A percentile compares a stretch with the other conserved stretches of the same genome.
Evolutionary conservation across 2,888 invertebrate genomes (phyloP).

Genomic region (Trissolcus japonicus): DNA sequence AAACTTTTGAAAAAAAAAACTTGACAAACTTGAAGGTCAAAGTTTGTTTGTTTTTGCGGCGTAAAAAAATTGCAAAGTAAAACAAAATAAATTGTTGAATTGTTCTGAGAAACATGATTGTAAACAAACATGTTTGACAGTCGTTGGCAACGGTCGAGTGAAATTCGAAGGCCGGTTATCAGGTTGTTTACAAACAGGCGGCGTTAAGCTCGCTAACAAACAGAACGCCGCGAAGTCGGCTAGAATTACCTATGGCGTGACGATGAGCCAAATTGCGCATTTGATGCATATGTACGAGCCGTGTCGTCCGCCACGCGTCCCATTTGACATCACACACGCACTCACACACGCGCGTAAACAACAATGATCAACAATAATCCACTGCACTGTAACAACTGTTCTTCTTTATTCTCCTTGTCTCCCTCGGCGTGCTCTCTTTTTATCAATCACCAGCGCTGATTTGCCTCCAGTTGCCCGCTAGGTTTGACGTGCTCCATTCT

Average conservation of each 20-base stretch:
- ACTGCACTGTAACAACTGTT: slow-evolving; percentile 53
- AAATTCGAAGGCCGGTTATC: neutral
- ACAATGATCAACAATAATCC: slow-evolving; percentile 28
- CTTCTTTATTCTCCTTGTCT: slow-evolving; percentile 1
- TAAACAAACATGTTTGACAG: neutral
- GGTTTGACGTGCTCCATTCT: slow-evolving; percentile 11
- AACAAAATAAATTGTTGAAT: neutral
- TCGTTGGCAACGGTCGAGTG: neutral
- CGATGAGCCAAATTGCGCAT: slow-evolving; percentile 66
- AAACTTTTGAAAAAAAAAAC: too few relatives aligned
- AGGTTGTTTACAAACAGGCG: slow-evolving; percentile 13
- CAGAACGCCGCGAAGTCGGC: slow-evolving; percentile 2
- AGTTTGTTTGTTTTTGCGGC: neutral
- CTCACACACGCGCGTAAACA: slow-evolving; percentile 48
- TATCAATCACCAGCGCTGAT: slow-evolving; percentile 2
- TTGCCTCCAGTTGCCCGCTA: neutral
- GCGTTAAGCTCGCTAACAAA: neutral
- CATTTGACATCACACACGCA: slow-evolving; percentile 64
- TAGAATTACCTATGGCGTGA: slow-evolving; percentile 65
- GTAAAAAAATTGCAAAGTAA: neutral
- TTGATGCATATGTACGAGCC: slow-evolving; percentile 69
- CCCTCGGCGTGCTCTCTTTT: neutral
- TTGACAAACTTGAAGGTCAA: neutral
- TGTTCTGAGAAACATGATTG: neutral
- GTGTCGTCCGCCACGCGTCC: slow-evolving; percentile 67